Percentiles rank a stretch among this genome's conserved stretches.
These are phyloP conservation scores for Gymnosoma rotundatum DNA, from an alignment of 2,888 invertebrate genomes.

Conservation along the genomic window DNA sequence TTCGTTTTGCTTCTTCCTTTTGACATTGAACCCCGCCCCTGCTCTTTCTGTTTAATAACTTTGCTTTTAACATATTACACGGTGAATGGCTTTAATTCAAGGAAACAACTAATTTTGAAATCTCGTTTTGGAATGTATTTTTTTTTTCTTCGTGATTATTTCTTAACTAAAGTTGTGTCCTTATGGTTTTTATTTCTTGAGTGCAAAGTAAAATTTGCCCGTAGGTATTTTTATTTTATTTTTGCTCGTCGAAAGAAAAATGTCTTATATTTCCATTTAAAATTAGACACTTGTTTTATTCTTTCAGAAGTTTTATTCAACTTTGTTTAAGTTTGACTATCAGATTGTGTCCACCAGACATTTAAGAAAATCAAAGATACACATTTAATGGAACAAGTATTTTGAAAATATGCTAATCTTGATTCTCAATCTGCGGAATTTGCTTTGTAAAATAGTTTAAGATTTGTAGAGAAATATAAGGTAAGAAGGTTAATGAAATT, in stretches of 20 bases:
- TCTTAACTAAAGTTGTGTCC: conserved; percentile 64
- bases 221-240: conserved; percentile 55
- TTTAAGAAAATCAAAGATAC: conserved; percentile 60
- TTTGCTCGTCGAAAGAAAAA: conserved; percentile 34
- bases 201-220: conserved; percentile 50
- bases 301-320: conserved; percentile 47
- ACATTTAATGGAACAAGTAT: conserved; percentile 41
- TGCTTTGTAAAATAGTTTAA: conserved; percentile 24
- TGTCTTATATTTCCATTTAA: conserved; percentile 47
- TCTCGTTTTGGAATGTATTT: conserved; percentile 6
- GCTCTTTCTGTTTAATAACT: conserved; percentile 10
- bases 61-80: conserved; percentile 25
- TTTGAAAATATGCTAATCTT: conserved; percentile 62
- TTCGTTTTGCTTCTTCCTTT: conserved; percentile 31
- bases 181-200: conserved; percentile 61
- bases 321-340: conserved; percentile 57
- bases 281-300: conserved; percentile 63
- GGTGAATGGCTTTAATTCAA: conserved; percentile 54
- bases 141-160: conserved; percentile 23
- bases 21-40: conserved; percentile 28
- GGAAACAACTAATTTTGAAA: conserved; percentile 68
- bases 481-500: conserved; percentile 4
- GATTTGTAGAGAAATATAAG: not conserved
- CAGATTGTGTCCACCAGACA: conserved; percentile 67
- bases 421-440: conserved; percentile 44